phyloP scores from a whole-genome alignment of 2,797 vertebrate genomes.

The Ara ararauna region DNA sequence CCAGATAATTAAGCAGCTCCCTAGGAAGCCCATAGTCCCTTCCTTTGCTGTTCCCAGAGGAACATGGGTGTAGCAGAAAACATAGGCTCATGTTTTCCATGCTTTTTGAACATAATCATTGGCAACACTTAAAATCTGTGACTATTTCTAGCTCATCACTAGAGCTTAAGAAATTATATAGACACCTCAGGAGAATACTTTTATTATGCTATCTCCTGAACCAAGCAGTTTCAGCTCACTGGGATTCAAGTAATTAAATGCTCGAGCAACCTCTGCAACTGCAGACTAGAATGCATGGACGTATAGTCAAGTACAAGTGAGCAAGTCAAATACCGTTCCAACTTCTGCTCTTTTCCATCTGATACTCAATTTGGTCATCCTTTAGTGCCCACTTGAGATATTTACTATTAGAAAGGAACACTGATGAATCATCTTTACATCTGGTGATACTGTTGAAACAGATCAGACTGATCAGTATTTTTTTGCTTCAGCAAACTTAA shows the following conservation, averaged over 20 bases:
- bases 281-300: not conserved
- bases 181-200: conserved; percentile 20
- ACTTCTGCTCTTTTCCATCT: conserved; percentile 18
- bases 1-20: not conserved
- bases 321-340: conserved; percentile 1
- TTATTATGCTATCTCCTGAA: conserved; percentile 35
- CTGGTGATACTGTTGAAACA: not conserved
- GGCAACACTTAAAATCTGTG: conserved; percentile 26
- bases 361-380: conserved; percentile 38
- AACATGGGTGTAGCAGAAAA: not conserved
- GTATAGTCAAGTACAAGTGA: conserved; percentile 3
- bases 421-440: conserved; percentile 27
- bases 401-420: not conserved
- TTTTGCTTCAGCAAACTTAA: conserved; percentile 60
- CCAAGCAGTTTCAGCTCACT: conserved; percentile 48
- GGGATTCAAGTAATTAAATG: conserved; percentile 65
- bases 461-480: conserved; percentile 1
- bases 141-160: not conserved
- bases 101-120: not conserved
- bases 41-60: not conserved
- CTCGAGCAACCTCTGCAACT: conserved; percentile 14
- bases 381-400: conserved; percentile 54
- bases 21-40: not conserved
- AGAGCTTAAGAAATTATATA: conserved; percentile 18
- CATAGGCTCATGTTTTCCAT: not conserved